These are phyloP conservation scores for Dyspetes luteomarginatus DNA, from an alignment of 2,888 invertebrate genomes.

Conservation along the genomic window DNA sequence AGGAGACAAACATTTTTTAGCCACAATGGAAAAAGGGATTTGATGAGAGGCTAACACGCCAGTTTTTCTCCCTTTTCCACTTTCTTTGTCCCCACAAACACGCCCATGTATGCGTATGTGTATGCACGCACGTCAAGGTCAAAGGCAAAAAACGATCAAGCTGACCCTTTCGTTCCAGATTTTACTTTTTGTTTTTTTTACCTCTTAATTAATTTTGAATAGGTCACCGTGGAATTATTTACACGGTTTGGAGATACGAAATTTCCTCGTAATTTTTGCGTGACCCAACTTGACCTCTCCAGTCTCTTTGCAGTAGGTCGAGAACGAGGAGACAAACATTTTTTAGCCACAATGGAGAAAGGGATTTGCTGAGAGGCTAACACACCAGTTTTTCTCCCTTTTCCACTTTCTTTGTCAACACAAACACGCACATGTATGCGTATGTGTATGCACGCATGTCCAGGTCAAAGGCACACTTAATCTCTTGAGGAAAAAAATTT, in stretches of 20 bases:
- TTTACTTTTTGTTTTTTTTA: not conserved
- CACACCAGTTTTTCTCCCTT: slow-evolving; percentile 30
- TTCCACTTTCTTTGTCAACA: slow-evolving; percentile 9
- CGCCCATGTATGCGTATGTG: not conserved
- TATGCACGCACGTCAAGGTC: too few relatives aligned
- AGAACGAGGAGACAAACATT: not conserved
- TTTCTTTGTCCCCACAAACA: not conserved
- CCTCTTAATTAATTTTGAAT: slow-evolving; percentile 21
- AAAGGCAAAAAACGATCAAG: too few relatives aligned
- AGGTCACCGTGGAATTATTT: slow-evolving; percentile 34
- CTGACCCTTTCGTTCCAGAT: slow-evolving; percentile 37
- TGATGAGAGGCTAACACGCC: not conserved
- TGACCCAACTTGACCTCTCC: not conserved
- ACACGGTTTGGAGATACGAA: not conserved
- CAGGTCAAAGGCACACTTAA: too few relatives aligned
- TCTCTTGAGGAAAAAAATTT: slow-evolving; percentile 41
- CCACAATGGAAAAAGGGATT: slow-evolving; percentile 18
- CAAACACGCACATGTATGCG: not conserved
- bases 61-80: slow-evolving; percentile 33
- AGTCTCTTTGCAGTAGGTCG: slow-evolving; percentile 1
- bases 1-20: not conserved
- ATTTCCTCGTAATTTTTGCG: not conserved
- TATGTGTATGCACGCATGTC: not conserved
- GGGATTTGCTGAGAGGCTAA: not conserved
- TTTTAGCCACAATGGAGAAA: slow-evolving; percentile 6